phyloP scores from a whole-genome alignment of 2,888 invertebrate species.

The Octonoba sinensis region DNA sequence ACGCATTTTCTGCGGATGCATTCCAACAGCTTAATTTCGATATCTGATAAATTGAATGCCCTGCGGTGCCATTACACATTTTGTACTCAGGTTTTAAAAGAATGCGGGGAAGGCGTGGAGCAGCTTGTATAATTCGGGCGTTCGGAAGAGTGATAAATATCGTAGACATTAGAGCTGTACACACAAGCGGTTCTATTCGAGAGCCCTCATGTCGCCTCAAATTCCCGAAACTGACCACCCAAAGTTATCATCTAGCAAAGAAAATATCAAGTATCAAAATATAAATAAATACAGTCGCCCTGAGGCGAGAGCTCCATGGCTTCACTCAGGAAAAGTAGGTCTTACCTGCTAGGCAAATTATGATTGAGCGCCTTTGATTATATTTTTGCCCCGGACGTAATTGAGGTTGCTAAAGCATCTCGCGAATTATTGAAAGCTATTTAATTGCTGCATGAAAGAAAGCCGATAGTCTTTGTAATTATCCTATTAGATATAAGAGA shows the following conservation, averaged over 20 bases:
- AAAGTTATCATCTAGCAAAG: not conserved
- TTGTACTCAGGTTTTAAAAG: not conserved
- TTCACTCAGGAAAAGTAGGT: constrained; percentile 16
- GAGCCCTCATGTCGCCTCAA: constrained; percentile 12
- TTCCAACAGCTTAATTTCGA: not conserved
- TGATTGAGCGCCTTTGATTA: constrained; percentile 47
- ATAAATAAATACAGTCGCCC: not conserved
- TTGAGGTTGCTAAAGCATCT: constrained; percentile 22
- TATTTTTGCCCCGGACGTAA: constrained; percentile 22
- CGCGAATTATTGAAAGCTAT: constrained; percentile 30
- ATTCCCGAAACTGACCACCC: constrained; percentile 43
- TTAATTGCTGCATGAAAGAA: constrained; percentile 29
- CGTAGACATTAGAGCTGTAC: constrained; percentile 10
- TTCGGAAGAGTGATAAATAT: constrained; percentile 33
- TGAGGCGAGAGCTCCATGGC: no score
- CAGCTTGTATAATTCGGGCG: constrained; percentile 15
- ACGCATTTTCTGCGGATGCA: no score
- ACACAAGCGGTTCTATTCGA: not conserved
- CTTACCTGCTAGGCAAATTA: constrained; percentile 36
- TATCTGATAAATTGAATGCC: not conserved
- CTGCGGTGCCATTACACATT: not conserved
- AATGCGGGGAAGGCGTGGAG: constrained; percentile 7
- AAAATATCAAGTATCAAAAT: not conserved
- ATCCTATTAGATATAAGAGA: not conserved
- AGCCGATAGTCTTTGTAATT: not conserved